phyloP scores from a whole-genome alignment of 2,797 vertebrate genomes.

The Poecilia velifera region DNA sequence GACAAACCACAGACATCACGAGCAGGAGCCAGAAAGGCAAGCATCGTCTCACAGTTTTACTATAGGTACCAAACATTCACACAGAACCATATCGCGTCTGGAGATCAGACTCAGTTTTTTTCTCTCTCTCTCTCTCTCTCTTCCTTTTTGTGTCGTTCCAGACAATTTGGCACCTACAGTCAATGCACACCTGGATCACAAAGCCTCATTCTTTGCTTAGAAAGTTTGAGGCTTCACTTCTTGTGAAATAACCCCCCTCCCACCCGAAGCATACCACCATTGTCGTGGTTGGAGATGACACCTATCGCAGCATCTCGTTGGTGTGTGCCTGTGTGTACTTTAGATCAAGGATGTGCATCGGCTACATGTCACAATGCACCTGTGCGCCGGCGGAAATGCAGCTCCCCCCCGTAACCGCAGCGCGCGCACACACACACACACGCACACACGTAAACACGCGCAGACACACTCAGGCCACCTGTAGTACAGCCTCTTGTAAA shows the following conservation, averaged over 20 bases:
- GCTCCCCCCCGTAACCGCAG: conserved; percentile 37
- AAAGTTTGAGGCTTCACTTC: conserved; percentile 44
- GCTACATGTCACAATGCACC: conserved; percentile 59
- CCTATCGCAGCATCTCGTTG: conserved; percentile 57
- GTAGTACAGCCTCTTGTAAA: conserved; percentile 44
- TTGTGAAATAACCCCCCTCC: conserved; percentile 62
- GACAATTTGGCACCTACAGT: conserved; percentile 7
- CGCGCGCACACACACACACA: background rate
- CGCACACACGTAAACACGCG: conserved; percentile 19
- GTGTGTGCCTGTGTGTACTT: conserved; percentile 25
- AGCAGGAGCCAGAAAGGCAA: conserved; percentile 19
- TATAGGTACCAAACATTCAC: conserved; percentile 6
- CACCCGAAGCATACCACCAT: conserved; percentile 43
- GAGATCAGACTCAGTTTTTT: conserved; percentile 16
- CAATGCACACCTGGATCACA: conserved; percentile 55
- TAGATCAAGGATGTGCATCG: conserved; percentile 40
- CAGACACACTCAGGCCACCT: conserved; percentile 46
- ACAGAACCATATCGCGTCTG: conserved; percentile 4
- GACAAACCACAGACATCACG: conserved; percentile 40
- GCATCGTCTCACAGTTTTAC: conserved; percentile 14
- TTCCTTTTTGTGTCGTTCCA: conserved; percentile 8
- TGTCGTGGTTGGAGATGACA: conserved; percentile 48
- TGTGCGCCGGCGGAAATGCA: conserved; percentile 65
- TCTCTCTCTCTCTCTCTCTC: background rate
- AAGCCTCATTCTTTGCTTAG: conserved; percentile 17